Percentiles rank a stretch among this genome's conserved stretches.
Evolutionary conservation across 64 coral and sea anemone genomes (phyloP).

Genomic region (Dendronephthya gigantea): DNA sequence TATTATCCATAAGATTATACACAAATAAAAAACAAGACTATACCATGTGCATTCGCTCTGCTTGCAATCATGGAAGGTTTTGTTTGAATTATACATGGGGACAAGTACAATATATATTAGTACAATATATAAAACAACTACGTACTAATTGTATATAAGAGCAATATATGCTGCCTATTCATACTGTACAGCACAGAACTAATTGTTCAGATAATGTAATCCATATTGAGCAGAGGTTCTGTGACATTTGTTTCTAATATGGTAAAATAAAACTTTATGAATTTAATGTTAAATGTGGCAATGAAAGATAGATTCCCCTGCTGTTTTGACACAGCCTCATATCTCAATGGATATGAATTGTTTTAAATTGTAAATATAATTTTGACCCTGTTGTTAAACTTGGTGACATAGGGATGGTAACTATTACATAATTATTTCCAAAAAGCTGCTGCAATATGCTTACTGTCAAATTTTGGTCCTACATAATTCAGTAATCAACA

Average conservation of each 20-base stretch:
- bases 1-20: too few species aligned
- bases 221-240: neutral
- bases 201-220: neutral
- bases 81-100: too few species aligned
- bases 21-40: too few species aligned
- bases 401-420: too few species aligned
- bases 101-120: too few species aligned
- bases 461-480: too few species aligned
- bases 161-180: neutral
- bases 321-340: neutral
- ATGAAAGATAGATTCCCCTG: neutral
- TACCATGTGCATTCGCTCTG: too few species aligned
- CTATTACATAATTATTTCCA: too few species aligned
- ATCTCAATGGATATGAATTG: neutral
- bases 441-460: too few species aligned
- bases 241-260: constrained; percentile 4
- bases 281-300: neutral
- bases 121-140: neutral
- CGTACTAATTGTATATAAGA: too few species aligned
- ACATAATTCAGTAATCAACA: too few species aligned
- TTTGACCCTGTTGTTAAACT: neutral
- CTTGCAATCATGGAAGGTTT: too few species aligned
- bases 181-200: neutral
- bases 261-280: neutral
- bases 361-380: neutral